Evolutionary conservation across 2,113 vertebrate species (phyloP).

Genomic region (Vidua chalybeata): DNA sequence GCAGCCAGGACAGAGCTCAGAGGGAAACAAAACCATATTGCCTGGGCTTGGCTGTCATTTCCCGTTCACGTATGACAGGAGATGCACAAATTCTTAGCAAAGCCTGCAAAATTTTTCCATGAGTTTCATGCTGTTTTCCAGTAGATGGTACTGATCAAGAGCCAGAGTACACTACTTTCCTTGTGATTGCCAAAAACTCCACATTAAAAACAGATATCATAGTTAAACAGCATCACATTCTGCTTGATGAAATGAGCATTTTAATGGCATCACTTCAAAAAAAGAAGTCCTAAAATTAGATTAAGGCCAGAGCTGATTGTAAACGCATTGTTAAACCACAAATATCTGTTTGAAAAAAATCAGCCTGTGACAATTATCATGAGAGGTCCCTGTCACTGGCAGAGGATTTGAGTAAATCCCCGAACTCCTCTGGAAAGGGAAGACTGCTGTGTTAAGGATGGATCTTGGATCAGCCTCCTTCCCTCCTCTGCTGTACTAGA

Average conservation of each 20-base stretch:
- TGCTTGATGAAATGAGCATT: slow-evolving; percentile 50
- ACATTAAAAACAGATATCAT: slow-evolving; percentile 67
- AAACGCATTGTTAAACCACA: slow-evolving; percentile 69
- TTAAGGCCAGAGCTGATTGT: slow-evolving; percentile 69
- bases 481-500: not conserved
- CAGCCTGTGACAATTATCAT: slow-evolving; percentile 45
- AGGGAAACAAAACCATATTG: slow-evolving; percentile 1
- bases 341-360: slow-evolving; percentile 53
- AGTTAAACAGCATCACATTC: slow-evolving; percentile 69
- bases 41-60: slow-evolving; percentile 15
- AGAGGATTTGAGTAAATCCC: not conserved
- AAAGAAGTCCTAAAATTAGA: slow-evolving; percentile 62
- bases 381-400: slow-evolving; percentile 5
- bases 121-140: slow-evolving; percentile 49
- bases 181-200: slow-evolving; percentile 42
- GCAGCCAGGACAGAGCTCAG: not conserved
- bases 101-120: slow-evolving; percentile 46
- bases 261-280: slow-evolving; percentile 65
- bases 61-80: slow-evolving; percentile 29
- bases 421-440: not conserved
- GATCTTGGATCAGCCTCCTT: not conserved
- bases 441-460: not conserved
- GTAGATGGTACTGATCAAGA: slow-evolving; percentile 56
- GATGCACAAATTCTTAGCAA: slow-evolving; percentile 51
- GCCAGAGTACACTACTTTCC: slow-evolving; percentile 64